Evolutionary conservation across 2,797 vertebrate species (phyloP).

Genomic region (Tolypeutes matacus): DNA sequence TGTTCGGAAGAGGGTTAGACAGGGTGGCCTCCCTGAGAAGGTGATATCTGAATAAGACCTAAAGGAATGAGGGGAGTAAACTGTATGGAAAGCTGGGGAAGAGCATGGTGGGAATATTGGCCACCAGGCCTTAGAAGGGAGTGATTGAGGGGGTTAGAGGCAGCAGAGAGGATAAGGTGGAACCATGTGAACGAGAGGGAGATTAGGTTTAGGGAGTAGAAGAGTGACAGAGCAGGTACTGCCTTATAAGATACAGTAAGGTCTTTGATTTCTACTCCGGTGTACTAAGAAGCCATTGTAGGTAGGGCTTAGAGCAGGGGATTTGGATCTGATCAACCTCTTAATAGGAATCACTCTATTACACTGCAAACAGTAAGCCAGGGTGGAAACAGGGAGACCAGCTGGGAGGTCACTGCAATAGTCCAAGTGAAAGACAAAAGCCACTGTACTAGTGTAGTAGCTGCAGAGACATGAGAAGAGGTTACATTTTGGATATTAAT

Average conservation of each 20-base stretch:
- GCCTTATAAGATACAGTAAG: not conserved
- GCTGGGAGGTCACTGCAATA: not conserved
- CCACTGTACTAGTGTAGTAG: rapidly evolving
- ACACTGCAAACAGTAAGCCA: not conserved
- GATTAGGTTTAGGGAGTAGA: rapidly evolving
- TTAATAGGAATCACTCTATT: not conserved
- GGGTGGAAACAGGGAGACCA: not conserved
- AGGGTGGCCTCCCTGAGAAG: not conserved
- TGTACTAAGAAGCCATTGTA: not conserved
- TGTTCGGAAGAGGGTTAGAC: too few species aligned
- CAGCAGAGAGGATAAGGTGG: not conserved
- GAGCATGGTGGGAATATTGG: rapidly evolving
- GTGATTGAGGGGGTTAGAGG: not conserved
- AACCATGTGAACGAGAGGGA: rapidly evolving
- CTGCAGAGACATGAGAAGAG: not conserved
- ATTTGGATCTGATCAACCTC: not conserved
- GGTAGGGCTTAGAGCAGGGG: not conserved
- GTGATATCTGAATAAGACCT: not conserved
- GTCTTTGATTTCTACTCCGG: too few species aligned
- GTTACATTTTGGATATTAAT: not conserved
- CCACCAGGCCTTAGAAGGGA: not conserved
- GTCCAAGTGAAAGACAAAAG: not conserved
- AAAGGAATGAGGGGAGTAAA: not conserved
- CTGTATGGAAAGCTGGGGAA: not conserved
- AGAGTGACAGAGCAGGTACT: not conserved